phyloP scores from a whole-genome alignment of 2,888 invertebrate genomes.

The Liopterus haemorrhoidalis region DNA sequence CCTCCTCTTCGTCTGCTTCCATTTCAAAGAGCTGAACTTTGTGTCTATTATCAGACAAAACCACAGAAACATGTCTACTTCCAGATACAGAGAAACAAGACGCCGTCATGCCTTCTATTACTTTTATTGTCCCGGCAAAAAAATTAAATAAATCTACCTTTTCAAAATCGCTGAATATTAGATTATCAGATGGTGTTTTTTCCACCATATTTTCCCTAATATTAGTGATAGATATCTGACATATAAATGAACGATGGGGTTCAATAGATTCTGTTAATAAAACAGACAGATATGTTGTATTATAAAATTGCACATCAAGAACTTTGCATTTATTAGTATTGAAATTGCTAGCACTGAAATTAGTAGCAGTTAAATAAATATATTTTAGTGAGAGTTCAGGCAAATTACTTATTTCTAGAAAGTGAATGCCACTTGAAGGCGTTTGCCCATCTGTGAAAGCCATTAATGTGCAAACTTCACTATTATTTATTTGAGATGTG shows the following conservation, averaged over 20 bases:
- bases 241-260: conserved; percentile 44
- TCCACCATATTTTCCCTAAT: conserved; percentile 47
- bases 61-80: conserved; percentile 73
- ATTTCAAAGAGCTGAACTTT: conserved; percentile 85
- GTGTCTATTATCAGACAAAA: conserved; percentile 70
- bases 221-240: conserved; percentile 49
- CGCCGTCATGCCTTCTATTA: conserved; percentile 62
- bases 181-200: conserved; percentile 28
- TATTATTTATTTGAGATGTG: conserved; percentile 36
- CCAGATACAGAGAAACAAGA: conserved; percentile 78
- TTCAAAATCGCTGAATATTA: conserved; percentile 40
- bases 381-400: conserved; percentile 48
- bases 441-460: conserved; percentile 47
- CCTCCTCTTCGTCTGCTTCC: conserved; percentile 88
- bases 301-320: conserved; percentile 72
- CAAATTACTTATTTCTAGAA: conserved; percentile 49
- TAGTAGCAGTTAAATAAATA: conserved; percentile 52
- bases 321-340: conserved; percentile 47
- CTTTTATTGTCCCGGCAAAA: conserved; percentile 51
- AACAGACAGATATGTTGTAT: conserved; percentile 63
- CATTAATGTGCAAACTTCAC: conserved; percentile 50
- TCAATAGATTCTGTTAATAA: conserved; percentile 54
- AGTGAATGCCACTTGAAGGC: conserved; percentile 47
- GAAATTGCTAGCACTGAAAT: conserved; percentile 43
- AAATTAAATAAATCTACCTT: conserved; percentile 53